These are phyloP conservation scores for Eumerus sabulonum DNA, from an alignment of 2,888 invertebrate genomes.

Conservation along the genomic window DNA sequence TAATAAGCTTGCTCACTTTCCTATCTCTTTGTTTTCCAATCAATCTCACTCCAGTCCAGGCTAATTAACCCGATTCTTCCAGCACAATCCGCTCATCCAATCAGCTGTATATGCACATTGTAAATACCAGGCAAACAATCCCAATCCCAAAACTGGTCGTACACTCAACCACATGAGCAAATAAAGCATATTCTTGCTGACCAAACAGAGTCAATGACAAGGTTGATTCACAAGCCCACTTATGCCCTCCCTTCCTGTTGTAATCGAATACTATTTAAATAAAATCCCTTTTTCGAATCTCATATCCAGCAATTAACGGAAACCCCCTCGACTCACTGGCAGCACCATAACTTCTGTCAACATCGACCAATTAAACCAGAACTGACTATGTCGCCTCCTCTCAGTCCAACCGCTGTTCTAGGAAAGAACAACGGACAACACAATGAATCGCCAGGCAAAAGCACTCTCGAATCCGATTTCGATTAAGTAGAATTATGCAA, in stretches of 20 bases:
- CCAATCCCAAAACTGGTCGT: neutral
- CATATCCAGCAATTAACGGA: constrained; percentile 33
- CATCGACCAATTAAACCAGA: constrained; percentile 45
- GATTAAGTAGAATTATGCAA: constrained; percentile 64
- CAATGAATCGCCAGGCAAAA: too few species aligned
- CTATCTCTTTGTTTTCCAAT: too few species aligned
- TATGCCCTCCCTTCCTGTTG: neutral
- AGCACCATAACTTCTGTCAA: constrained; percentile 23
- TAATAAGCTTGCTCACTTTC: too few species aligned
- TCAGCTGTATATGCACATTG: too few species aligned
- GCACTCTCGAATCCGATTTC: constrained; percentile 51
- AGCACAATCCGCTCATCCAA: too few species aligned
- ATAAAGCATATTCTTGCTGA: neutral
- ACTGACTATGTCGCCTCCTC: constrained; percentile 6
- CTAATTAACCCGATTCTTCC: too few species aligned
- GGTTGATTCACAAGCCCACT: neutral
- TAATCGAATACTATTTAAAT: constrained; percentile 41
- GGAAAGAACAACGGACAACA: neutral
- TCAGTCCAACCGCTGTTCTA: neutral
- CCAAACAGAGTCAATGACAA: neutral
- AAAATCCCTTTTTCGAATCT: constrained; percentile 26
- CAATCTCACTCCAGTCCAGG: too few species aligned
- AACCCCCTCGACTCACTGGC: constrained; percentile 2
- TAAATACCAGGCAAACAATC: too few species aligned
- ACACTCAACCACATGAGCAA: neutral